A percentile compares a stretch with the other conserved stretches of the same genome.
Evolutionary conservation across 2,113 vertebrate species (phyloP).

Genomic region (Stegostoma tigrinum): DNA sequence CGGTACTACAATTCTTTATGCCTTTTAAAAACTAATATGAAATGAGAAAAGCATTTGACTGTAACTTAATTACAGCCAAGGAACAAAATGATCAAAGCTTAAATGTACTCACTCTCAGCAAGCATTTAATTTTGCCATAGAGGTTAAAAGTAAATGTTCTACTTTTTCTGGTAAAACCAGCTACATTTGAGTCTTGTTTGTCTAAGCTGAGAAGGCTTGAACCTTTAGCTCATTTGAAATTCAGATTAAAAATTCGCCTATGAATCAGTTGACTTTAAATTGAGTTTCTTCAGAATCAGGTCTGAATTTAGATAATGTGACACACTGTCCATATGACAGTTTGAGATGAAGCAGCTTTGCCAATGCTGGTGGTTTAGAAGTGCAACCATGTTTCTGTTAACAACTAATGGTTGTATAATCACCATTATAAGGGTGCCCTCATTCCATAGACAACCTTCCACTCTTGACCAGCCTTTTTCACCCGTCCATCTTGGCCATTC

Average conservation of each 20-base stretch:
- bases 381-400: background rate
- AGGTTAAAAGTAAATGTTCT: background rate
- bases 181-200: background rate
- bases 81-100: background rate
- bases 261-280: background rate
- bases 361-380: background rate
- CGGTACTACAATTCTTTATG: background rate
- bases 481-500: too few relatives aligned
- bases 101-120: background rate
- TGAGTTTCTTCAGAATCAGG: background rate
- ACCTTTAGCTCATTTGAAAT: background rate
- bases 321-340: background rate
- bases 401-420: background rate
- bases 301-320: background rate
- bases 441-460: too few relatives aligned
- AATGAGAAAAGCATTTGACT: constrained; percentile 4
- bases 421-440: background rate
- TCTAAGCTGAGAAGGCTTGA: background rate
- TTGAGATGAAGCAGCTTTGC: background rate
- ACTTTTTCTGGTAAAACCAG: background rate
- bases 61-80: background rate
- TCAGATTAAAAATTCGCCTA: background rate
- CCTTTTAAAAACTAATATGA: background rate
- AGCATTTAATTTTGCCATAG: background rate
- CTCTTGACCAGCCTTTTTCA: too few relatives aligned